These are phyloP conservation scores for Sapajus apella DNA, from an alignment of 2,113 vertebrate species.

Conservation along the genomic window DNA sequence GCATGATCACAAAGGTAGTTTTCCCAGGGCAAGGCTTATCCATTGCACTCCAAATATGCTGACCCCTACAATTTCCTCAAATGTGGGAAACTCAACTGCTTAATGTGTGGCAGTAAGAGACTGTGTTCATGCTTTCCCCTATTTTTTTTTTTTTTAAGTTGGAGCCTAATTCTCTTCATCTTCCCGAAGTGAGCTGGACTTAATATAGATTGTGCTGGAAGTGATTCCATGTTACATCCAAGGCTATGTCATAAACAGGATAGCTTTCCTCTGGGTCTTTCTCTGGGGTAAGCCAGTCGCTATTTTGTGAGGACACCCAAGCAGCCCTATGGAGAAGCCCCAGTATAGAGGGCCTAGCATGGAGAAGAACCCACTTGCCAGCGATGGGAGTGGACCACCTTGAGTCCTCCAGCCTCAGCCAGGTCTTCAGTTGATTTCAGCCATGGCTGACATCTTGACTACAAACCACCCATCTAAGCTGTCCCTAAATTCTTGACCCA, in stretches of 20 bases:
- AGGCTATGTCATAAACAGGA: neutral
- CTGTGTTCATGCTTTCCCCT: no score
- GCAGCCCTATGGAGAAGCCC: neutral
- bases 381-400: neutral
- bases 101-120: no score
- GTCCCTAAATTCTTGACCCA: neutral
- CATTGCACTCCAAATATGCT: no score
- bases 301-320: neutral
- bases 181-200: neutral
- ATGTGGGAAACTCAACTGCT: no score
- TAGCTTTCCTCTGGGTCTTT: neutral
- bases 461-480: neutral
- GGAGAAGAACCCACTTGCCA: neutral
- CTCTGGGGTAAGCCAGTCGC: neutral
- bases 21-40: no score
- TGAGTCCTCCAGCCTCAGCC: neutral
- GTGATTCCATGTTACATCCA: neutral
- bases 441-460: neutral
- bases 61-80: no score
- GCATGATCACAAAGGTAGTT: no score
- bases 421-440: neutral
- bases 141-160: neutral
- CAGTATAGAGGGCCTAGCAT: no score
- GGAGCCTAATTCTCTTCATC: neutral
- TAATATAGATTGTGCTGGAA: neutral